These are phyloP conservation scores for Lepidotrigona ventralis DNA, from an alignment of 1,140 invertebrate species.

Conservation along the genomic window DNA sequence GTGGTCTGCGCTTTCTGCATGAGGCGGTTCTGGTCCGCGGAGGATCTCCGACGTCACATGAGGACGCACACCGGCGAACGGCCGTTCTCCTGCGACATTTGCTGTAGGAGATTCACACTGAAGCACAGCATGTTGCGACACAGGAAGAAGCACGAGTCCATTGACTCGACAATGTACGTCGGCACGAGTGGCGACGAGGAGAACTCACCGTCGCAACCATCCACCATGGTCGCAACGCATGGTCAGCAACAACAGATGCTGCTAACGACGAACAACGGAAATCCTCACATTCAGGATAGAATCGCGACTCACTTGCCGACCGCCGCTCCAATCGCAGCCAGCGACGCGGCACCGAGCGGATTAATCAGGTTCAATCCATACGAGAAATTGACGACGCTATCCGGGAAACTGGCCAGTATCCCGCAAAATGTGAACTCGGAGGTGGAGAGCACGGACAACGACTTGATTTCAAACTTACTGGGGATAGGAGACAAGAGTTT, in stretches of 20 bases:
- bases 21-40: slow-evolving; percentile 95
- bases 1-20: slow-evolving; percentile 95
- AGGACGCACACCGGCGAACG: slow-evolving; percentile 92
- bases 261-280: slow-evolving; percentile 53
- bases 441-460: slow-evolving; percentile 83
- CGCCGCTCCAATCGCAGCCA: slow-evolving; percentile 71
- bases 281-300: slow-evolving; percentile 66
- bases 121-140: slow-evolving; percentile 96
- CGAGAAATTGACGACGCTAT: slow-evolving; percentile 76
- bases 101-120: slow-evolving; percentile 91
- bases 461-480: slow-evolving; percentile 93
- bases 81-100: slow-evolving; percentile 90
- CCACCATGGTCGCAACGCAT: slow-evolving; percentile 77
- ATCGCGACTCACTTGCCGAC: slow-evolving; percentile 69
- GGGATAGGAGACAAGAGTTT: slow-evolving; percentile 93
- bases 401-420: slow-evolving; percentile 80
- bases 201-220: slow-evolving; percentile 71
- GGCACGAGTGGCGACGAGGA: slow-evolving; percentile 79
- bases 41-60: slow-evolving; percentile 95
- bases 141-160: slow-evolving; percentile 89
- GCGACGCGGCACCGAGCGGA: slow-evolving; percentile 73
- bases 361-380: slow-evolving; percentile 74
- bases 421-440: slow-evolving; percentile 67
- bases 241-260: slow-evolving; percentile 65
- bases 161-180: slow-evolving; percentile 73